Evolutionary conservation across 2,797 vertebrate species (phyloP).

Genomic region (Notamacropus eugenii): DNA sequence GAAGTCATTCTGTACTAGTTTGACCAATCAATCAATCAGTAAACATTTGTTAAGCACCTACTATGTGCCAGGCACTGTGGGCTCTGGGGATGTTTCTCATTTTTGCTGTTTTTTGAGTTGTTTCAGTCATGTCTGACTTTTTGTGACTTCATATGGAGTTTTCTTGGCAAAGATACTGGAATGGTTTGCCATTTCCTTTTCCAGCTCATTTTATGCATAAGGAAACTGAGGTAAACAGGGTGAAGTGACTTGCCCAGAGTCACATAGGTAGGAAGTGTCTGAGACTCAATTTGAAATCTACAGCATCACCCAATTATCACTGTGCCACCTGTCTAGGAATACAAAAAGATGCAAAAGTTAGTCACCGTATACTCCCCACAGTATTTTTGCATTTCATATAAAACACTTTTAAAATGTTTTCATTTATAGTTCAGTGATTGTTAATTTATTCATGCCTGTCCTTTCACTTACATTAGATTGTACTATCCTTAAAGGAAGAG

Average conservation of each 20-base stretch:
- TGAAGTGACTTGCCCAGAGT: neutral
- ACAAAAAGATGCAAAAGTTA: neutral
- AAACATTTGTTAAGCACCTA: neutral
- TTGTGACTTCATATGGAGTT: neutral
- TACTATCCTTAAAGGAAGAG: neutral
- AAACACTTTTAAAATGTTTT: neutral
- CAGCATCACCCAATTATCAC: neutral
- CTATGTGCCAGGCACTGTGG: neutral
- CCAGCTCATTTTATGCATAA: neutral
- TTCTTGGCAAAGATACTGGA: neutral
- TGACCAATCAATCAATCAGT: neutral
- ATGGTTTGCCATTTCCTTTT: neutral
- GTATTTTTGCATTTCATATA: neutral
- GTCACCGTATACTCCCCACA: neutral
- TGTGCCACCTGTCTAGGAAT: neutral
- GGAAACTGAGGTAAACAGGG: neutral
- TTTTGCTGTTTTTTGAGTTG: neutral
- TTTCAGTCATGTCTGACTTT: neutral
- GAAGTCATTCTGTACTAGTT: neutral
- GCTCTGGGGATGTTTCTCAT: too few species aligned
- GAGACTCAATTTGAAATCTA: neutral
- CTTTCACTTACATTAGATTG: neutral
- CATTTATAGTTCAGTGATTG: neutral
- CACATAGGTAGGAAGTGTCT: neutral
- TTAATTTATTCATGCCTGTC: neutral